Conservation (phyloP, 2,113 vertebrate genomes). For the Phrynosoma platyrhinos region DNA sequence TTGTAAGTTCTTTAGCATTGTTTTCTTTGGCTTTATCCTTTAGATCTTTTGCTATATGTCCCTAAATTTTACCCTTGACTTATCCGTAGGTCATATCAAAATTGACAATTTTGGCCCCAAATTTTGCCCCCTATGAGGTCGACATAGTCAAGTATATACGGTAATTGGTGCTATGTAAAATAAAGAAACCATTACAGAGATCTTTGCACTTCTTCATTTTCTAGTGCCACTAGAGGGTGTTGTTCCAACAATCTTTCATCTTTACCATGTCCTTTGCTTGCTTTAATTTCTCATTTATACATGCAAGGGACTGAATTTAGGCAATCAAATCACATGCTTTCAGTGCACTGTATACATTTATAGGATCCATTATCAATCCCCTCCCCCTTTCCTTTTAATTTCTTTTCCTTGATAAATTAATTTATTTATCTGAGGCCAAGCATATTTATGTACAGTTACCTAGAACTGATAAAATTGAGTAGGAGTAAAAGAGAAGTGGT, state of each 20-base stretch:
- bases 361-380: accelerated
- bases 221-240: constrained; percentile 75
- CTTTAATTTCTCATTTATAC: constrained; percentile 10
- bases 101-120: too few relatives aligned
- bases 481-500: accelerated
- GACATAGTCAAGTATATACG: too few relatives aligned
- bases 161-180: neutral
- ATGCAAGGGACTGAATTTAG: neutral
- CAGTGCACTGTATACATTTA: neutral
- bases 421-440: accelerated
- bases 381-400: neutral
- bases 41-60: too few relatives aligned
- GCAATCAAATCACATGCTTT: neutral
- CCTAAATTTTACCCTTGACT: too few relatives aligned
- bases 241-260: constrained; percentile 51
- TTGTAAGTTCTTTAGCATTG: too few relatives aligned
- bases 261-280: constrained; percentile 3
- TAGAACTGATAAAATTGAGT: accelerated
- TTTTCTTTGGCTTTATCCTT: too few relatives aligned
- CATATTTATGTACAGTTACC: neutral
- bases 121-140: too few relatives aligned
- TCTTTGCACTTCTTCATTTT: constrained; percentile 4
- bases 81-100: too few relatives aligned
- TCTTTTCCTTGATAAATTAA: neutral
- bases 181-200: neutral